Base-by-base conservation (phyloP, 35 echinoderm and acorn worm species). In the Lytechinus pictus region DNA sequence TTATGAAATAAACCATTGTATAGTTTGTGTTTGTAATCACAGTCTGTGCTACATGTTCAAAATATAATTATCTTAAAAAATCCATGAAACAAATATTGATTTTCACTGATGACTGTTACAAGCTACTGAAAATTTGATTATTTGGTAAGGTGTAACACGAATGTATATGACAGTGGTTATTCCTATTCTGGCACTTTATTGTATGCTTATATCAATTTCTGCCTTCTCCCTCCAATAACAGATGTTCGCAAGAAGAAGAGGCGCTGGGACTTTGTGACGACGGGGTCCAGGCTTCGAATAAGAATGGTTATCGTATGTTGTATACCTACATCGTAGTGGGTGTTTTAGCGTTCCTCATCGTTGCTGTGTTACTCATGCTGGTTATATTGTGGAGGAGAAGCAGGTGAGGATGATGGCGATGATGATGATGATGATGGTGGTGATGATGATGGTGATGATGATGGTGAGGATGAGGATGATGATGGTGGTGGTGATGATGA, bases 341-440 rank as follows among this genome's bases (percentile, higher is more conserved):
- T 27, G 89, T 98, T 14, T 89, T 98, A 11, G 93, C 93, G 9
- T 95, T 98, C 9, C 51, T 98, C 53, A 86, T 95, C 53, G 94
- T 97, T 5, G 91, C 97, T 56, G 27, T 98, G 14, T 86, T 98
- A n/a, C 95, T 98, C 24, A 54, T 98, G 11, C 60, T 98, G 6
- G 55, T 98, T 28, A 44, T 98, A 27, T 92, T 98, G 53, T 98
- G 97, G 97, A 97, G 91, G 27, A 54, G 97, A 93, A 95, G 96
- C 57, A 95, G 95, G 97, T 98, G 88, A 86, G 21, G 27, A 94
- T 86, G 61, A 19, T 9, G 6, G 11, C 11, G 13, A 8, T 29
- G 9, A 28, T 19, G 13, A 96, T 5, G 24, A 21, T 9, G 54
- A 5, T 79, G 53, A 13, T 28, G 54, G 5, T 86, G 51, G 3